Conservation (phyloP, 2,888 invertebrate species). For the Dioctria linearis region DNA sequence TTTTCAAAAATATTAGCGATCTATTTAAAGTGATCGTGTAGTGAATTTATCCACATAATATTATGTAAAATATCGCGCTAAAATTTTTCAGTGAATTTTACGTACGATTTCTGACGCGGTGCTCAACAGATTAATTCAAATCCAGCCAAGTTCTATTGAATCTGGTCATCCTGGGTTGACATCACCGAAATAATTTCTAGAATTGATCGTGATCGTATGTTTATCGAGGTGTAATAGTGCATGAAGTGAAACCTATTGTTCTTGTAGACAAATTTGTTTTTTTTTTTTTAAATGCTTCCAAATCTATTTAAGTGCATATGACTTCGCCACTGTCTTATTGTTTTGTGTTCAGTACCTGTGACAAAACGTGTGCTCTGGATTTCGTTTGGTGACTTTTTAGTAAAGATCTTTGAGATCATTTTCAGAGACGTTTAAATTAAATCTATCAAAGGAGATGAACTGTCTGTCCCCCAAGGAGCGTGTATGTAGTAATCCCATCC, state of each 20-base stretch:
- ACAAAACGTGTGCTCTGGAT: background rate
- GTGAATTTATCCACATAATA: too few species aligned
- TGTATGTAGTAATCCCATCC: background rate
- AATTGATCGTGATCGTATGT: slow-evolving; percentile 45
- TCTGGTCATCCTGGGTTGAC: slow-evolving; percentile 2
- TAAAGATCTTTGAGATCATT: slow-evolving; percentile 11
- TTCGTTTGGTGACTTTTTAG: background rate
- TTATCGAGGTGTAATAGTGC: slow-evolving; percentile 54
- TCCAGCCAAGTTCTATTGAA: too few species aligned
- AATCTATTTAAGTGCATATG: background rate
- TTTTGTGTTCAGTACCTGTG: slow-evolving; percentile 29
- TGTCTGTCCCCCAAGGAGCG: background rate
- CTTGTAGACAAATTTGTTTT: background rate
- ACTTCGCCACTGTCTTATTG: slow-evolving; percentile 1
- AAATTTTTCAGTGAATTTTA: too few species aligned
- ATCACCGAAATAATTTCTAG: slow-evolving; percentile 29
- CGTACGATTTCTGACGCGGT: too few species aligned
- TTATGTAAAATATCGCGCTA: too few species aligned
- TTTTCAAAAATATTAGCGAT: too few species aligned
- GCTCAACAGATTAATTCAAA: too few species aligned
- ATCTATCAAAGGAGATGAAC: background rate
- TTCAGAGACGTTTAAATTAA: background rate
- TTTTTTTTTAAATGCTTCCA: background rate
- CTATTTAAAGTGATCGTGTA: too few species aligned
- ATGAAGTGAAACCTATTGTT: slow-evolving; percentile 50